Percentiles rank a stretch among this genome's conserved stretches.
phyloP scores from a whole-genome alignment of 2,797 vertebrate species.

The Karalla daura region DNA sequence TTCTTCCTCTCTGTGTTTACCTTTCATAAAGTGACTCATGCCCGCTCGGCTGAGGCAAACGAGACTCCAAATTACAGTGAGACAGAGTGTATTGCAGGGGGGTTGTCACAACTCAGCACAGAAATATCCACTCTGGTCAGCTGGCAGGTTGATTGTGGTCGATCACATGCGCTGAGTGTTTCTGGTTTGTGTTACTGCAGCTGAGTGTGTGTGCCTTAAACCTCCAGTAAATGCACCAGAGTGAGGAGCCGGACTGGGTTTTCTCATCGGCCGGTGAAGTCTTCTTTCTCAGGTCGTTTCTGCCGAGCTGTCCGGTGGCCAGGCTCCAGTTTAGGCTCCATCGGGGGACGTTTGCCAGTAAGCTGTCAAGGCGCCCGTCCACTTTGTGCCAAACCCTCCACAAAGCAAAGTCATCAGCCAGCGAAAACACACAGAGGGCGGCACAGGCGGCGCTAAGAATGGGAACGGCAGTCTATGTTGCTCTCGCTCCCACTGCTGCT shows the following conservation, averaged over 20 bases:
- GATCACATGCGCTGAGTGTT: constrained; percentile 3
- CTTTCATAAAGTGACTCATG: constrained; percentile 54
- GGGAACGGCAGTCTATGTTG: no score
- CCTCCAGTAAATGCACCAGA: not conserved
- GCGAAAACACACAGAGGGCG: constrained; percentile 21
- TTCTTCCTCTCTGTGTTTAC: constrained; percentile 43
- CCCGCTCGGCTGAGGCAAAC: constrained; percentile 11
- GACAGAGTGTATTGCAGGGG: constrained; percentile 17
- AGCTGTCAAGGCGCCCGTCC: constrained; percentile 26
- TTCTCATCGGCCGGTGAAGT: no score
- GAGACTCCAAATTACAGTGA: constrained; percentile 37
- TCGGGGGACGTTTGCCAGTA: constrained; percentile 25
- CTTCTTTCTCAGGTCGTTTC: constrained; percentile 8
- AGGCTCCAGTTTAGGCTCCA: constrained; percentile 12
- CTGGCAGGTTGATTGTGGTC: constrained; percentile 15
- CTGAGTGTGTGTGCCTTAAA: not conserved
- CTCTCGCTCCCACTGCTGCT: no score
- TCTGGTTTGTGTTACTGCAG: constrained; percentile 28
- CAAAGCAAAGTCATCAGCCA: constrained; percentile 19
- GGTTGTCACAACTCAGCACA: constrained; percentile 13
- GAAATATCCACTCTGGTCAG: constrained; percentile 39
- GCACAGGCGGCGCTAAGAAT: no score
- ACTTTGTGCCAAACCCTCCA: constrained; percentile 19
- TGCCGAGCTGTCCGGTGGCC: not conserved
- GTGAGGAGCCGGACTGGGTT: no score